Evolutionary conservation across 1,140 invertebrate genomes (phyloP).

Genomic region (Lucilia cuprina): DNA sequence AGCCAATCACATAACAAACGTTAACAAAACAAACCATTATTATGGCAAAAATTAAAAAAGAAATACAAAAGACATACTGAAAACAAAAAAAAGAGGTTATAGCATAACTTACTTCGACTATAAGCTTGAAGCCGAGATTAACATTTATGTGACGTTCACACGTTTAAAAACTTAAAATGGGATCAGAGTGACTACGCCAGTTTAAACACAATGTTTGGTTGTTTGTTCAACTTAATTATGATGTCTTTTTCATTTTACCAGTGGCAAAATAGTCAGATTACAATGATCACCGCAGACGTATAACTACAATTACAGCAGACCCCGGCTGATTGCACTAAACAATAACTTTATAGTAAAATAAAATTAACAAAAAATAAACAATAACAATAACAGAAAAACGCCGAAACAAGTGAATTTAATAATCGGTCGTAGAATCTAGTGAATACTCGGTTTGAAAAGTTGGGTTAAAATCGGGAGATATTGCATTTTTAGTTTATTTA

Average conservation of each 20-base stretch:
- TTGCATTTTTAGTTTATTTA: too few species aligned
- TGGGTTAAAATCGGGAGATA: too few species aligned
- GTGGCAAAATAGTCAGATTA: background rate
- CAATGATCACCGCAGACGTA: background rate
- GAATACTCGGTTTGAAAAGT: too few species aligned
- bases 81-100: background rate
- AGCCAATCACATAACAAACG: background rate
- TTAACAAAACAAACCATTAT: background rate
- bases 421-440: too few species aligned
- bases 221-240: background rate
- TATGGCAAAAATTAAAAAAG: background rate
- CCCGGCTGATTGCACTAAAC: too few species aligned
- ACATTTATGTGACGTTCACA: background rate
- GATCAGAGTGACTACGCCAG: background rate
- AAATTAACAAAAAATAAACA: too few species aligned
- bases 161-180: background rate
- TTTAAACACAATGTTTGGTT: background rate
- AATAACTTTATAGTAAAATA: too few species aligned
- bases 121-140: background rate
- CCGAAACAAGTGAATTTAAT: too few species aligned
- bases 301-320: background rate
- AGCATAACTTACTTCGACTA: background rate
- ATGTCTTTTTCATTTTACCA: background rate
- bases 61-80: too few species aligned
- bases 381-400: too few species aligned